phyloP scores from a whole-genome alignment of 1,140 invertebrate genomes.

The Drosophila subpulchrella region DNA sequence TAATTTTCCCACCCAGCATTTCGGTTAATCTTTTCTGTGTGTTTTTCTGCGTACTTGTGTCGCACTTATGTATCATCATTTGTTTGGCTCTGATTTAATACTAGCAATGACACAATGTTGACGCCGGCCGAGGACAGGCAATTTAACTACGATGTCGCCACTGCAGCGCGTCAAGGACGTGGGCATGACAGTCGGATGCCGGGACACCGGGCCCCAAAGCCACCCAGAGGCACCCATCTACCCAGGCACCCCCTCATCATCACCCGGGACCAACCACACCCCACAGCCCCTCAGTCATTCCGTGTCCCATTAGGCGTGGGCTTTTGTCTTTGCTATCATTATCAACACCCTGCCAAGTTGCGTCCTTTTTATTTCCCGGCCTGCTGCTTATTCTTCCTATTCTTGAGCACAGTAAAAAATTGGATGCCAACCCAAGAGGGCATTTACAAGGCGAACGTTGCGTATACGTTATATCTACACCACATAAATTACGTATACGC shows the following conservation, averaged over 20 bases:
- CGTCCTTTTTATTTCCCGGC: slow-evolving; percentile 19
- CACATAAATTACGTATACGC: not conserved
- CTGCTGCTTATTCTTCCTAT: slow-evolving; percentile 11
- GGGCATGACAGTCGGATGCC: slow-evolving; percentile 16
- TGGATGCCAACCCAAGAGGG: not conserved
- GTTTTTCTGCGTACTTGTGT: slow-evolving; percentile 16
- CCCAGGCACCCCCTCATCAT: not conserved
- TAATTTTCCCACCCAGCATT: slow-evolving; percentile 13
- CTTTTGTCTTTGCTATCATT: slow-evolving; percentile 74
- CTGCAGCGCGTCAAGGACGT: slow-evolving; percentile 61
- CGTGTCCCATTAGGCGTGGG: slow-evolving; percentile 49
- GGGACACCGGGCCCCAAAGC: slow-evolving; percentile 1
- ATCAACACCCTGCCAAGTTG: slow-evolving; percentile 67
- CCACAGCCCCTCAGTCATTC: slow-evolving; percentile 7
- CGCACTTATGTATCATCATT: slow-evolving; percentile 40
- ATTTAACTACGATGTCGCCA: slow-evolving; percentile 69
- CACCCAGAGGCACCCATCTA: not conserved
- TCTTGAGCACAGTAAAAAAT: slow-evolving; percentile 8
- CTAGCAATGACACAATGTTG: slow-evolving; percentile 58
- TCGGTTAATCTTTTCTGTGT: slow-evolving; percentile 21
- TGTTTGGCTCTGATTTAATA: slow-evolving; percentile 71
- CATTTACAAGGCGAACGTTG: not conserved
- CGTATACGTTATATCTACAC: slow-evolving; percentile 4
- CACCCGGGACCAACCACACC: not conserved
- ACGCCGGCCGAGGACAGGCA: slow-evolving; percentile 64